Conservation (phyloP, 1,140 invertebrate species). For the Zophobas morio region DNA sequence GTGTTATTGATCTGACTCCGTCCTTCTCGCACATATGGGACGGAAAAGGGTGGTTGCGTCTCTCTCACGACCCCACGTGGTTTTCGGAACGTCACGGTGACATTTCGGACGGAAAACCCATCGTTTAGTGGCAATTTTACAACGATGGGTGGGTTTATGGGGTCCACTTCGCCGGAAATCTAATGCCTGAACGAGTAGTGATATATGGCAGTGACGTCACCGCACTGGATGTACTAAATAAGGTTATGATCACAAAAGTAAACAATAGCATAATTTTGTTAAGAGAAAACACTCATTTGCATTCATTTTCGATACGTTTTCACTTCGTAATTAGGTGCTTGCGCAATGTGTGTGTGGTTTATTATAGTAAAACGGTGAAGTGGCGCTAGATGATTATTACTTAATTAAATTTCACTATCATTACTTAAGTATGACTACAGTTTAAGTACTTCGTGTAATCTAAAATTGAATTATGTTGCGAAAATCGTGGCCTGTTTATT, state of each 20-base stretch:
- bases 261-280: constrained; percentile 6
- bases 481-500: too few relatives aligned
- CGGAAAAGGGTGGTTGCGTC: neutral
- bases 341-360: neutral
- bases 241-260: constrained; percentile 16
- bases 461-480: too few relatives aligned
- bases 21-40: constrained; percentile 36
- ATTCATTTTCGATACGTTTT: neutral
- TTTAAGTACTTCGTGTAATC: neutral
- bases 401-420: constrained; percentile 17
- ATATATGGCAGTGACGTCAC: constrained; percentile 10
- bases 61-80: constrained; percentile 50
- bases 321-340: neutral
- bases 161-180: too few relatives aligned
- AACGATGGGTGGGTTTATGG: neutral
- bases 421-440: neutral
- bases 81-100: constrained; percentile 44
- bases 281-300: constrained; percentile 14
- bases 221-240: neutral
- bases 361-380: neutral
- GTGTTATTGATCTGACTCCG: constrained; percentile 53
- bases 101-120: constrained; percentile 24
- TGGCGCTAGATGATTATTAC: neutral
- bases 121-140: neutral
- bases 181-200: neutral